Conservation (phyloP, 1,140 invertebrate genomes). For the Augochlora pura region DNA sequence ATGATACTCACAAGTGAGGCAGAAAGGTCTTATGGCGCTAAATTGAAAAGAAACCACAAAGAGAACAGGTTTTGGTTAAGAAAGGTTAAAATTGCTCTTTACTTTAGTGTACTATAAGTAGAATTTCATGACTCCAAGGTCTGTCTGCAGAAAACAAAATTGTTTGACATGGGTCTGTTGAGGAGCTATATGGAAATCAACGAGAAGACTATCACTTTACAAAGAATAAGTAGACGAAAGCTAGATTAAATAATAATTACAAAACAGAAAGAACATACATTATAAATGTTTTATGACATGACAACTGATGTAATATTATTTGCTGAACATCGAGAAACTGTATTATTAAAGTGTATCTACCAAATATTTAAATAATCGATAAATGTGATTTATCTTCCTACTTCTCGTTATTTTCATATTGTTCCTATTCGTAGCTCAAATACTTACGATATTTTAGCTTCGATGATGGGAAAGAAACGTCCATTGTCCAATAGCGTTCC, state of each 20-base stretch:
- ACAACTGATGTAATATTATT: background rate
- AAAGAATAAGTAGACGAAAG: background rate
- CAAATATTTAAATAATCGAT: background rate
- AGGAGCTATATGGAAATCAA: background rate
- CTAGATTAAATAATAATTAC: background rate
- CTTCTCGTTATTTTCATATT: constrained; percentile 30
- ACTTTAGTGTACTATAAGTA: too few relatives aligned
- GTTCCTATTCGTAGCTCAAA: background rate
- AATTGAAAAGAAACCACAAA: too few relatives aligned
- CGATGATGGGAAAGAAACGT: background rate
- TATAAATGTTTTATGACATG: background rate
- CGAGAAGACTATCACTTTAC: constrained; percentile 8
- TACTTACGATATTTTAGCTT: constrained; percentile 3
- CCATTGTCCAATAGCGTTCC: constrained; percentile 9
- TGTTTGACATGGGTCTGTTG: too few relatives aligned
- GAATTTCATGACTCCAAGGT: too few relatives aligned
- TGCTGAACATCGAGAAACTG: background rate
- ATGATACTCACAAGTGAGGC: too few relatives aligned
- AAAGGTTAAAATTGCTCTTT: too few relatives aligned
- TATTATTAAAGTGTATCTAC: background rate
- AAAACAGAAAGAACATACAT: background rate
- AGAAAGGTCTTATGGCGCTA: too few relatives aligned
- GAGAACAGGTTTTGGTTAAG: too few relatives aligned
- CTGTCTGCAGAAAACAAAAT: too few relatives aligned
- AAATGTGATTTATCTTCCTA: background rate